Conservation (phyloP, 2,113 vertebrate genomes). For the Ariopsis seemanni region DNA sequence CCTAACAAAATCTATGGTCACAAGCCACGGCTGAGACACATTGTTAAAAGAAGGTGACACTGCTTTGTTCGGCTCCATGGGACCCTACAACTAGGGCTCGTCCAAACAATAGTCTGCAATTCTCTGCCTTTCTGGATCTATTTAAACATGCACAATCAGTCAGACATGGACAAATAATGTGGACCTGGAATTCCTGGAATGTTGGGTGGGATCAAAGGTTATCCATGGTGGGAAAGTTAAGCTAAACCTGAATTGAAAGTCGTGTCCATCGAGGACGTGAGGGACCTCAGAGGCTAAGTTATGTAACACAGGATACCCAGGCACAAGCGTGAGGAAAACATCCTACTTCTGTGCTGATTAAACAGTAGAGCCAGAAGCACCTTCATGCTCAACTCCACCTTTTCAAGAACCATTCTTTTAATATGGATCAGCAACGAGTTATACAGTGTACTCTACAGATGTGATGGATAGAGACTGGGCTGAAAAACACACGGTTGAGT, state of each 20-base stretch:
- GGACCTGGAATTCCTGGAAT: constrained; percentile 20
- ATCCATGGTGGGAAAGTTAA: constrained; percentile 2
- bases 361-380: constrained; percentile 46
- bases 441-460: no score
- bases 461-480: background rate
- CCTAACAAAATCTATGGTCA: background rate
- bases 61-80: constrained; percentile 6
- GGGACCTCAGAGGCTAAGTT: constrained; percentile 55
- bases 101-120: constrained; percentile 13
- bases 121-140: constrained; percentile 3
- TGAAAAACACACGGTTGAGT: background rate
- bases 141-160: constrained; percentile 11
- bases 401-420: constrained; percentile 28
- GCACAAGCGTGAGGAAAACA: constrained; percentile 37
- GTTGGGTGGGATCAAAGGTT: constrained; percentile 9
- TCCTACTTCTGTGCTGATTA: constrained; percentile 51
- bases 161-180: background rate
- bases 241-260: background rate
- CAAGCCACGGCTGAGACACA: background rate
- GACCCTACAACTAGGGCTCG: background rate
- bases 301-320: constrained; percentile 66
- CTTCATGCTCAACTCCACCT: background rate
- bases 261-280: constrained; percentile 4
- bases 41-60: constrained; percentile 23
- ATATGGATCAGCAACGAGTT: background rate